Percentiles rank a stretch among this genome's conserved stretches.
These are phyloP conservation scores for Propsilocerus akamusi DNA, from an alignment of 1,140 invertebrate species.

Conservation along the genomic window DNA sequence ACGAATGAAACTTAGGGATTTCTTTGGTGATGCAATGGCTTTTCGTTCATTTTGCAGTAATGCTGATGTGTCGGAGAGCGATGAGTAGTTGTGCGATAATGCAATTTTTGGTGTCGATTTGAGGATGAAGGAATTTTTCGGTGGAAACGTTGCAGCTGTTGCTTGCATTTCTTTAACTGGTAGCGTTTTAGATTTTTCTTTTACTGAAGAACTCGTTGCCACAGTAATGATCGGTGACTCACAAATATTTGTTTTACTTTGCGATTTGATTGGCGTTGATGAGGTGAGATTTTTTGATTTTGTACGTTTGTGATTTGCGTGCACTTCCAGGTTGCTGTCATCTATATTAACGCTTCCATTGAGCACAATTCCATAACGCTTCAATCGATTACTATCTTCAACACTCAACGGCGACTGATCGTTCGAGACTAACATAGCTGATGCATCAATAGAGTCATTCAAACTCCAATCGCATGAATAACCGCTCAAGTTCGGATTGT, in stretches of 20 bases:
- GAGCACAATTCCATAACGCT: slow-evolving; percentile 21
- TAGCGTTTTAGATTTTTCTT: slow-evolving; percentile 34
- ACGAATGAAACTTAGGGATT: slow-evolving; percentile 37
- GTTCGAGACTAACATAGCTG: neutral
- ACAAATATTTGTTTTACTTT: neutral
- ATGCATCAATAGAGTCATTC: neutral
- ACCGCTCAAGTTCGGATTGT: neutral
- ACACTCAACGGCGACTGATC: slow-evolving; percentile 6
- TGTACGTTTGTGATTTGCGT: neutral
- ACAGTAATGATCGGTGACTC: slow-evolving; percentile 18
- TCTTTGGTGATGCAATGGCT: slow-evolving; percentile 18
- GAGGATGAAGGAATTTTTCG: slow-evolving; percentile 21
- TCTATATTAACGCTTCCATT: slow-evolving; percentile 12
- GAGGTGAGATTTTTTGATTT: neutral
- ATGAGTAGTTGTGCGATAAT: slow-evolving; percentile 7
- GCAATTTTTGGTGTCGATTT: slow-evolving; percentile 20
- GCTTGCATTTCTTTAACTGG: slow-evolving; percentile 16
- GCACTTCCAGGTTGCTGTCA: neutral
- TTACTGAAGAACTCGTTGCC: slow-evolving; percentile 23
- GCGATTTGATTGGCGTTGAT: neutral
- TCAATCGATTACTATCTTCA: slow-evolving; percentile 12
- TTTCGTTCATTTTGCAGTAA: neutral
- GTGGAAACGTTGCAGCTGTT: slow-evolving; percentile 14
- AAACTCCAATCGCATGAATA: neutral
- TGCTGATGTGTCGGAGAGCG: slow-evolving; percentile 13